A percentile compares a stretch with the other conserved stretches of the same genome.
phyloP scores from a whole-genome alignment of 2,113 vertebrate genomes.

The Rostratula benghalensis region DNA sequence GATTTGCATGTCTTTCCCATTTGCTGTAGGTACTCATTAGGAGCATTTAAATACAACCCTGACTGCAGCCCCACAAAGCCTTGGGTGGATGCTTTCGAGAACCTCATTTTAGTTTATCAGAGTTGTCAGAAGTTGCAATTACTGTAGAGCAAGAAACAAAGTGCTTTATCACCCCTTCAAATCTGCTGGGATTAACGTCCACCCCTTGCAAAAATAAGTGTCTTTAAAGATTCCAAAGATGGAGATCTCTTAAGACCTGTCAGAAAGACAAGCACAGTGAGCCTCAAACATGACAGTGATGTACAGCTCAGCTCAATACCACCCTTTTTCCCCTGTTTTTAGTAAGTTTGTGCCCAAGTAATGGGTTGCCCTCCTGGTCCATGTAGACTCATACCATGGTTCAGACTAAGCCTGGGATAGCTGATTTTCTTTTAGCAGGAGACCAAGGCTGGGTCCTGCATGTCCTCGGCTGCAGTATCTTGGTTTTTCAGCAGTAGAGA shows the following conservation, averaged over 20 bases:
- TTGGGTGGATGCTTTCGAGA: constrained; percentile 68
- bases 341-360: not conserved
- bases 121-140: constrained; percentile 64
- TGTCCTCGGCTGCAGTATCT: not conserved
- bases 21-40: constrained; percentile 68
- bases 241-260: not conserved
- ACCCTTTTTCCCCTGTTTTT: not conserved
- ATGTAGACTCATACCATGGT: rapidly evolving
- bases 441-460: not conserved
- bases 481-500: not conserved
- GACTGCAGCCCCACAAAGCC: constrained; percentile 62
- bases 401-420: not conserved
- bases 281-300: not conserved
- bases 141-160: constrained; percentile 53
- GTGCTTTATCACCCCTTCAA: constrained; percentile 40
- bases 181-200: constrained; percentile 58
- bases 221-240: constrained; percentile 21
- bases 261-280: not conserved
- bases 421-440: not conserved
- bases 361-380: not conserved
- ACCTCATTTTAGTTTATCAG: constrained; percentile 66
- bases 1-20: constrained; percentile 72
- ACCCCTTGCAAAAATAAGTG: constrained; percentile 22
- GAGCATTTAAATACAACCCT: constrained; percentile 66
- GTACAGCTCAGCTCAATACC: not conserved